These are phyloP conservation scores for Crocuta crocuta DNA, from an alignment of 2,113 vertebrate species.

Conservation along the genomic window DNA sequence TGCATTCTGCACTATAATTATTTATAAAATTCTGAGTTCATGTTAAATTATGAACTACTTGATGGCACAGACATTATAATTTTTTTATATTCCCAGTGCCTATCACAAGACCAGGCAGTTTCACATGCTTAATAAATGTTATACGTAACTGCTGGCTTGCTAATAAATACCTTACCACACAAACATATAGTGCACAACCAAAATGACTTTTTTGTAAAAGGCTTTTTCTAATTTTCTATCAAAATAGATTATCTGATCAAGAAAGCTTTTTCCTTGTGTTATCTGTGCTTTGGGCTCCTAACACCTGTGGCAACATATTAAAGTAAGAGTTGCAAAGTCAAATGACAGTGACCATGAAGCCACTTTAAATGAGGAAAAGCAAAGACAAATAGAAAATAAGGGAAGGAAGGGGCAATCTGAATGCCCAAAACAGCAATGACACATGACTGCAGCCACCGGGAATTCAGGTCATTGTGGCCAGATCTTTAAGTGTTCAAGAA, in stretches of 20 bases:
- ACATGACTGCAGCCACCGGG: neutral
- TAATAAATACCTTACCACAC: neutral
- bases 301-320: neutral
- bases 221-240: conserved; percentile 8
- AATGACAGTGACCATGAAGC: conserved; percentile 8
- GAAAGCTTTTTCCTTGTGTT: neutral
- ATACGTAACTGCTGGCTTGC: neutral
- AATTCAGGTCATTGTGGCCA: neutral
- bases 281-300: conserved; percentile 16
- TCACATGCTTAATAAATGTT: conserved; percentile 26
- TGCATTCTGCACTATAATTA: conserved; percentile 14
- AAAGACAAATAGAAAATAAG: conserved; percentile 25
- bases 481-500: neutral
- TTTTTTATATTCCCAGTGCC: conserved; percentile 21
- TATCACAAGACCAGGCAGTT: conserved; percentile 11
- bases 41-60: conserved; percentile 31
- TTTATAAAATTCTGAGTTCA: conserved; percentile 28
- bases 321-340: neutral
- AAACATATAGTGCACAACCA: neutral
- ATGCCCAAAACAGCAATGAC: neutral
- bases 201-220: neutral
- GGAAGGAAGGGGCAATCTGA: neutral
- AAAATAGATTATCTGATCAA: conserved; percentile 39
- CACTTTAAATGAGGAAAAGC: conserved; percentile 17
- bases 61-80: neutral